Conservation (phyloP, 2,113 vertebrate genomes). For the Megalops atlanticus region DNA sequence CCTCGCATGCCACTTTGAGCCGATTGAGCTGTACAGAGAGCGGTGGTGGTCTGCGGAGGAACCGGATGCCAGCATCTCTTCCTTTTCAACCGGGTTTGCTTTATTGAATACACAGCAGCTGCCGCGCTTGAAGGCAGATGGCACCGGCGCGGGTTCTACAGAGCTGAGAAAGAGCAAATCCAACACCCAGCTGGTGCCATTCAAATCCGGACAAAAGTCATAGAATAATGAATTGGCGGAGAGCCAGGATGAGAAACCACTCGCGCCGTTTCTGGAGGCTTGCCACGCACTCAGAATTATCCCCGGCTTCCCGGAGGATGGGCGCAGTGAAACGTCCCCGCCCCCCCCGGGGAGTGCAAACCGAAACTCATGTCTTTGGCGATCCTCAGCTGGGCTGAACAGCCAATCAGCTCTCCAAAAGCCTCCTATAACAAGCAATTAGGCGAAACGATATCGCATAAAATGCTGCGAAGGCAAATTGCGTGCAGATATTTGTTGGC, state of each 20-base stretch:
- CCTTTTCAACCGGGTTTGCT: background rate
- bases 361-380: no score
- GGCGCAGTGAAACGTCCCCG: background rate
- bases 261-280: background rate
- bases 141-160: slow-evolving; percentile 2
- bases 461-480: background rate
- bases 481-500: background rate
- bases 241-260: slow-evolving; percentile 5
- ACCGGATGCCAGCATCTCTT: background rate
- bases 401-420: background rate
- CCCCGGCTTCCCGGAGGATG: background rate
- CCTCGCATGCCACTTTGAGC: background rate
- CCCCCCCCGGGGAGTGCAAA: background rate
- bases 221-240: slow-evolving; percentile 35
- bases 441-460: background rate
- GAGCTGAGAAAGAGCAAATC: slow-evolving; percentile 6
- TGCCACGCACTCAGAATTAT: background rate
- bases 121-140: background rate
- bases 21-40: background rate
- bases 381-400: background rate
- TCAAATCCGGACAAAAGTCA: slow-evolving; percentile 22
- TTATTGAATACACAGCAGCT: slow-evolving; percentile 21
- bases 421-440: background rate
- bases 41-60: no score
- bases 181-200: slow-evolving; percentile 9